These are phyloP conservation scores for Hemiscyllium ocellatum DNA, from an alignment of 2,113 vertebrate genomes.

Conservation along the genomic window DNA sequence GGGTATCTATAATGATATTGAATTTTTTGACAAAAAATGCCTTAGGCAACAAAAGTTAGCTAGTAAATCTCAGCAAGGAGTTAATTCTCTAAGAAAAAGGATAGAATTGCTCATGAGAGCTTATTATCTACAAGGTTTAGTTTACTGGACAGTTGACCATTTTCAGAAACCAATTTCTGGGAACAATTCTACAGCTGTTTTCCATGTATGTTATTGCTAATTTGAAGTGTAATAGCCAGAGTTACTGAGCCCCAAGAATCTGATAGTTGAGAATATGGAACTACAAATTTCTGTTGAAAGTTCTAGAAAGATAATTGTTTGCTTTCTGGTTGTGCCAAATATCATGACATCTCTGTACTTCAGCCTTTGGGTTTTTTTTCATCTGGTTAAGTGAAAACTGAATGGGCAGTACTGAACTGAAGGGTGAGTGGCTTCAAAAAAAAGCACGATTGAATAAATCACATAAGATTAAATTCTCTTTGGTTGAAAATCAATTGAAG, in stretches of 20 bases:
- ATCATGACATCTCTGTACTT: no score
- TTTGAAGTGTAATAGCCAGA: background rate
- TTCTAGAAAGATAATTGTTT: background rate
- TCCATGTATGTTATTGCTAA: background rate
- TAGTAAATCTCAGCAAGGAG: background rate
- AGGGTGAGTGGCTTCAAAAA: background rate
- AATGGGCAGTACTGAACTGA: background rate
- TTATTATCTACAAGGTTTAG: background rate
- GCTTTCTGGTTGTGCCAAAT: background rate
- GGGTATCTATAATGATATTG: no score
- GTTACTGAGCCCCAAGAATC: background rate
- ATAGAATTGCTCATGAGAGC: background rate
- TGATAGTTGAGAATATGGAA: background rate
- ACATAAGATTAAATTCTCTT: background rate
- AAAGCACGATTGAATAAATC: background rate
- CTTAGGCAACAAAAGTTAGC: no score
- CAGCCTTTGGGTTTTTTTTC: background rate
- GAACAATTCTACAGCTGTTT: background rate
- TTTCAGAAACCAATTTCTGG: slow-evolving; percentile 12
- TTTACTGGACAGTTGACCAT: background rate
- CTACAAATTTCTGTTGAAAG: background rate
- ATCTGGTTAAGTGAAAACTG: background rate
- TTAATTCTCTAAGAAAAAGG: background rate
- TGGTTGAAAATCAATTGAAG: background rate
- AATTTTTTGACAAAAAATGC: no score